Conservation (phyloP, 2,797 vertebrate genomes). For the Acrossocheilus wenchowensis region DNA sequence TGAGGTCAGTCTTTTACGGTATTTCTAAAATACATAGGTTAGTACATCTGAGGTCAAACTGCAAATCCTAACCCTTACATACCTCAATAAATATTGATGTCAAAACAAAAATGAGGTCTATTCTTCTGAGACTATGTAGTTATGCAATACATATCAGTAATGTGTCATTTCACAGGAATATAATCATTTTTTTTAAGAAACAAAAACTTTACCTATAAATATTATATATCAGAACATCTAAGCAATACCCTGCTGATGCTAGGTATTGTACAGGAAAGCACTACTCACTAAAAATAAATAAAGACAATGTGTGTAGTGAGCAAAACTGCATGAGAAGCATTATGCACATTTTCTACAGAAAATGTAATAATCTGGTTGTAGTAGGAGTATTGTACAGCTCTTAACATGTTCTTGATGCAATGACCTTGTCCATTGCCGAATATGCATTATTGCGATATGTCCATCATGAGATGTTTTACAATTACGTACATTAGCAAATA, state of each 20-base stretch:
- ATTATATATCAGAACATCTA: not conserved
- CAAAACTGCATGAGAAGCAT: not conserved
- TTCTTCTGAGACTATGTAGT: not conserved
- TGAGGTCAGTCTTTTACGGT: not conserved
- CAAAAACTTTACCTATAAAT: too few species aligned
- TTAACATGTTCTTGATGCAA: not conserved
- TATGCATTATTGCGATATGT: not conserved
- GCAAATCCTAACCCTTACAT: not conserved
- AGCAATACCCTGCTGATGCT: not conserved
- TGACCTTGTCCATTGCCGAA: not conserved
- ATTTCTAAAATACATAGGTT: not conserved
- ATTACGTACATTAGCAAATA: not conserved
- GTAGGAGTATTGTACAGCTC: not conserved
- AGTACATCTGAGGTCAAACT: not conserved
- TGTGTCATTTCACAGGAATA: not conserved
- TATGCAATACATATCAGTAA: not conserved
- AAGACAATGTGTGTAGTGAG: not conserved
- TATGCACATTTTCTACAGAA: not conserved
- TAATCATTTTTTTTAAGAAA: not conserved
- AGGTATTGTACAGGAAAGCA: not conserved
- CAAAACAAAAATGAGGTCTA: not conserved
- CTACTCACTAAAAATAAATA: not conserved
- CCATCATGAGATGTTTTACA: slow-evolving; percentile 13
- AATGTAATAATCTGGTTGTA: not conserved
- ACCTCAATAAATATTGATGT: not conserved